phyloP scores from a whole-genome alignment of 2,888 invertebrate species.

The Agriopis aurantiaria region DNA sequence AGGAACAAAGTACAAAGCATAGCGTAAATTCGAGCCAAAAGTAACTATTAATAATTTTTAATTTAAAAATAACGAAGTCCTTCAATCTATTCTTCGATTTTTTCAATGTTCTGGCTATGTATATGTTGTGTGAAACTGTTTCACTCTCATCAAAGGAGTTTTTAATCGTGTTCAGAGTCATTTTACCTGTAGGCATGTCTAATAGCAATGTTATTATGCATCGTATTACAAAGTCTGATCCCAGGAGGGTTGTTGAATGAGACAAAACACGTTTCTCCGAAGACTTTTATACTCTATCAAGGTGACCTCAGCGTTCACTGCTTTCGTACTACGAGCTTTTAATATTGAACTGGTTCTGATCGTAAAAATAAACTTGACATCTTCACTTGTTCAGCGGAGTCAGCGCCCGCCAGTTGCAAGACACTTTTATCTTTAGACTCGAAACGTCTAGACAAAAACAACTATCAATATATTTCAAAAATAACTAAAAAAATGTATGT shows the following conservation, averaged over 20 bases:
- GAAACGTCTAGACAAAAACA: too few relatives aligned
- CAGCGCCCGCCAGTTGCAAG: background rate
- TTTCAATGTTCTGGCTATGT: too few relatives aligned
- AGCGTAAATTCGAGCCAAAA: too few relatives aligned
- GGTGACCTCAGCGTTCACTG: conserved; percentile 5
- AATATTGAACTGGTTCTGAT: conserved; percentile 5
- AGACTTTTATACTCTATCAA: conserved; percentile 5
- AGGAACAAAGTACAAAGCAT: too few relatives aligned
- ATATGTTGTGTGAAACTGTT: too few relatives aligned
- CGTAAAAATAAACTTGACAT: conserved; percentile 5
- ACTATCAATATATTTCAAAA: too few relatives aligned
- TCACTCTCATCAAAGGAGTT: too few relatives aligned
- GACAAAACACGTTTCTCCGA: background rate
- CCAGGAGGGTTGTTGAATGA: background rate
- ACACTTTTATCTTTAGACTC: background rate
- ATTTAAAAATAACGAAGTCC: too few relatives aligned
- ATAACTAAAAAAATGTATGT: too few relatives aligned
- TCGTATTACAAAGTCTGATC: background rate
- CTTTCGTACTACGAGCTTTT: conserved; percentile 3
- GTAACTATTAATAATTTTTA: too few relatives aligned
- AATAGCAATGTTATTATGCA: background rate
- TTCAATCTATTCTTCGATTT: too few relatives aligned
- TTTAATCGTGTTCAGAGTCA: background rate
- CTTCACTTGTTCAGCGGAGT: conserved; percentile 20
- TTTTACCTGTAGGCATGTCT: background rate